Base-by-base conservation (phyloP, 2,113 vertebrate species). In the Pterocles gutturalis region DNA sequence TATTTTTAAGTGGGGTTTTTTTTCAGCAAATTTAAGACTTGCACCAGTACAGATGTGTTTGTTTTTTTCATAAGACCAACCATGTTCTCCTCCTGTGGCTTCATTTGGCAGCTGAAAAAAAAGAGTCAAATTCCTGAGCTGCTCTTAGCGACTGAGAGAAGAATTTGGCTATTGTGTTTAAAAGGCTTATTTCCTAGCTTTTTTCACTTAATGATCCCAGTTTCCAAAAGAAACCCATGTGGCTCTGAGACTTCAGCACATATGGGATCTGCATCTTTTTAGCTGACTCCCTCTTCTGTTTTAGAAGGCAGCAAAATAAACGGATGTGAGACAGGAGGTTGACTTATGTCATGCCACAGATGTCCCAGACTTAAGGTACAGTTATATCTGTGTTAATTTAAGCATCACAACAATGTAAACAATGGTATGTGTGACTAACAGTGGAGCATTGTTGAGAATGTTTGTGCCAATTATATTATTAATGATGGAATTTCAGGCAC, bases 401-500 rank as follows among this genome's bases (percentile, higher is more conserved):
- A 93, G 79, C 41, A 64, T 92, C 58, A 61, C 62, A 90, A 67
- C 84, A 72, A 43, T 70, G 71, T 91, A 90, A 85, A 71, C 73
- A 87, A n/a, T 70, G 67, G 43, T 53, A 33, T 70, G 31, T 80
- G 76, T 87, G 90, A 87, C 90, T 93, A 95, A 97, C 97, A 96
- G 93, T 67, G 46, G 43, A 84, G 57, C 33, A 83, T 92, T 97
- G 92, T 97, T 86, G 75, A 62, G 66, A 62, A 71, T 28, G 7
- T 96, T 96, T 92, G 54, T 93, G 76, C 80, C 85, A 89, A 83
- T 97, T 95, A 95, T 83, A 58, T 91, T 94, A 96, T 96, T 97
- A 98, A 96, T 87, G 90, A 75, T 94, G 94, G 96, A 96, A 98
- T 98, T 97, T 78, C 87, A 96, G 77, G 96, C 97, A 98, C 49